phyloP scores from a whole-genome alignment of 1,140 invertebrate species.

The Holcopasites calliopsidis region DNA sequence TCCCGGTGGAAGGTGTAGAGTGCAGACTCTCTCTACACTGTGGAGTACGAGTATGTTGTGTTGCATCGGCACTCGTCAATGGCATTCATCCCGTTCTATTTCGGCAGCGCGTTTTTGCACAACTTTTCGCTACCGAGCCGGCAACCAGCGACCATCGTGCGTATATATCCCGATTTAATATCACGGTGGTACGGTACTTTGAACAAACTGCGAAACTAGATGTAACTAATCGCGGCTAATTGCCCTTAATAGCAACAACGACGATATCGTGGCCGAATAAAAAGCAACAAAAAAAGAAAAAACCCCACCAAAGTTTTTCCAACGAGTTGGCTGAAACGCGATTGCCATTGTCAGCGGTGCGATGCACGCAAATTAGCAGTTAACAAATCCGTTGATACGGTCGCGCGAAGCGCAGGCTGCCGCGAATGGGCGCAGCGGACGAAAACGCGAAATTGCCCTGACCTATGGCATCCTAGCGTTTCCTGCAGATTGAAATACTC shows the following conservation, averaged over 20 bases:
- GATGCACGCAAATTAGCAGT: conserved; percentile 65
- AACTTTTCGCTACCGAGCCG: neutral
- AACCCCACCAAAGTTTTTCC: conserved; percentile 2
- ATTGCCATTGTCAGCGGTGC: too few relatives aligned
- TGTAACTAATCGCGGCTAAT: conserved; percentile 23
- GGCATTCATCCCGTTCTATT: neutral
- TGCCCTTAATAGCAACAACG: conserved; percentile 10
- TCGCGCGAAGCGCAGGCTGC: neutral
- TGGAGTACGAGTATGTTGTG: too few relatives aligned
- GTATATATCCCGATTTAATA: conserved; percentile 14
- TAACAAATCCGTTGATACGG: conserved; percentile 71
- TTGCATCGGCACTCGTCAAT: conserved; percentile 22
- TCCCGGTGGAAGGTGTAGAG: conserved; percentile 16
- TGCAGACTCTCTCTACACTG: too few relatives aligned
- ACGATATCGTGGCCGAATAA: neutral
- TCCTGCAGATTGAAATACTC: conserved; percentile 70
- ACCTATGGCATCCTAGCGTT: conserved; percentile 25
- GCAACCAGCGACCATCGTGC: neutral
- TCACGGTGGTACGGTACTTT: conserved; percentile 4
- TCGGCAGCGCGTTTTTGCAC: neutral
- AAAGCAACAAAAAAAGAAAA: neutral
- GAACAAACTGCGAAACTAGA: neutral
- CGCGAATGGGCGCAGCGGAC: neutral
- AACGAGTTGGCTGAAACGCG: conserved; percentile 34
- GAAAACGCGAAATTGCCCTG: conserved; percentile 40